Percentiles rank a stretch among this genome's conserved stretches.
phyloP scores from a whole-genome alignment of 2,888 invertebrate genomes.

The Phymatocera aterrima region DNA sequence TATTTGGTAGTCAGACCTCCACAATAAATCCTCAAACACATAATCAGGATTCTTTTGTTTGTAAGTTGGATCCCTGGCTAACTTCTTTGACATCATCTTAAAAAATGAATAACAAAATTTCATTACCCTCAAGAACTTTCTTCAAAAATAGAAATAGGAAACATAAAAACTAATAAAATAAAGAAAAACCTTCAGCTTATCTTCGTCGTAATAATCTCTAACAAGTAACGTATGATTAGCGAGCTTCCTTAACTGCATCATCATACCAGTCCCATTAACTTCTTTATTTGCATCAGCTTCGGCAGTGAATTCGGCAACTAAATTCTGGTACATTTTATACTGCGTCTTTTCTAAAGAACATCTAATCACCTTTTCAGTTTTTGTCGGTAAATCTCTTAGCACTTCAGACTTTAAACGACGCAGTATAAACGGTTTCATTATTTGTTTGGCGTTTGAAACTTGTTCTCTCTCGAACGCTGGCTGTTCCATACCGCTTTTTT shows the following conservation, averaged over 20 bases:
- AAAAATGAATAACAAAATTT: constrained; percentile 21
- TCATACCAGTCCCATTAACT: constrained; percentile 77
- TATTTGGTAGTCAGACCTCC: constrained; percentile 95
- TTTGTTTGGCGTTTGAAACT: constrained; percentile 94
- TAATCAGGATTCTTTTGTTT: constrained; percentile 87
- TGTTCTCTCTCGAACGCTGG: constrained; percentile 93
- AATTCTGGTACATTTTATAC: constrained; percentile 83
- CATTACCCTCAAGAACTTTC: neutral
- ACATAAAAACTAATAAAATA: neutral
- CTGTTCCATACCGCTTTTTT: constrained; percentile 77
- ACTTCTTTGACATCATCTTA: constrained; percentile 81
- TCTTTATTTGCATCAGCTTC: constrained; percentile 64
- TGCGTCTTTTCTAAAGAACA: constrained; percentile 86
- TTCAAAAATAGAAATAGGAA: neutral
- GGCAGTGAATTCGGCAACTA: constrained; percentile 77
- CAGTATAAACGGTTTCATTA: constrained; percentile 97
- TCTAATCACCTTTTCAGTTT: constrained; percentile 83
- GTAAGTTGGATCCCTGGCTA: constrained; percentile 82
- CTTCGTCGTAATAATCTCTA: constrained; percentile 84
- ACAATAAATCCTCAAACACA: constrained; percentile 90
- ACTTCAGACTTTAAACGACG: constrained; percentile 92
- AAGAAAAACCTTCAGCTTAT: constrained; percentile 73
- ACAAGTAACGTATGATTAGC: constrained; percentile 95
- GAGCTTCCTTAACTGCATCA: constrained; percentile 95
- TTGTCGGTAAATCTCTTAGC: constrained; percentile 89